Base-by-base conservation (phyloP, 2,113 vertebrate genomes). In the Datnioides undecimradiatus region DNA sequence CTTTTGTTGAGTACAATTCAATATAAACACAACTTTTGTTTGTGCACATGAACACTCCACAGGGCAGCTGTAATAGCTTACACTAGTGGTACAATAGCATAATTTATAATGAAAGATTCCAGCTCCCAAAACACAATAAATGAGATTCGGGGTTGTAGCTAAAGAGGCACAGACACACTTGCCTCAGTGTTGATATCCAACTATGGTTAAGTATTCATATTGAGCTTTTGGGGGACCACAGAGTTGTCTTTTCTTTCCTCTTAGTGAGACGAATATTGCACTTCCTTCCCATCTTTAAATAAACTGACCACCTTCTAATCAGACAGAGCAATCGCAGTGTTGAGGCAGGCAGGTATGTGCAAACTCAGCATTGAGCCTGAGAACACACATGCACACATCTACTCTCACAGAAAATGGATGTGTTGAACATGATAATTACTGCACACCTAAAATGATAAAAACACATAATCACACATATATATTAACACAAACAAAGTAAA, bases 231-330 rank as follows among this genome's bases (percentile, higher is more conserved):
- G 27, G 33, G 14, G 17, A 14, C 54, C 51, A 58, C 31, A 48
- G 55, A 45, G 13, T 43, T 57, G 19, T 69, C 21, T 71, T 79
- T 75, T 69, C 49, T 55, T 75, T 69, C 49, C 51, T 65, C 52
- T 41, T 10, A 9, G 29, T 34, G 8, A 71, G 16, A 72, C 60
- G 36, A 80, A 80, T 63, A 74, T n/a, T 67, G 58, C 64, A 68
- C 76, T 84, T 82, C 21, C 34, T 77, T 40, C 29, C 68, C 11
- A 33, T 46, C 82, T 57, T 83, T 80, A 83, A 87, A 88, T 79
- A 88, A 86, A 85, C 79, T 46, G 6, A n/a, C n/a, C 73, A n/a
- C 40, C 17, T 52, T 86, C 59, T 79, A 85, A 90, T 90, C 84
- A 68, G 34, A 69, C 21, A 19, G 59, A 43, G 40, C 19, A 52